phyloP scores from a whole-genome alignment of 2,888 invertebrate species.

The Diabrotica balteata region DNA sequence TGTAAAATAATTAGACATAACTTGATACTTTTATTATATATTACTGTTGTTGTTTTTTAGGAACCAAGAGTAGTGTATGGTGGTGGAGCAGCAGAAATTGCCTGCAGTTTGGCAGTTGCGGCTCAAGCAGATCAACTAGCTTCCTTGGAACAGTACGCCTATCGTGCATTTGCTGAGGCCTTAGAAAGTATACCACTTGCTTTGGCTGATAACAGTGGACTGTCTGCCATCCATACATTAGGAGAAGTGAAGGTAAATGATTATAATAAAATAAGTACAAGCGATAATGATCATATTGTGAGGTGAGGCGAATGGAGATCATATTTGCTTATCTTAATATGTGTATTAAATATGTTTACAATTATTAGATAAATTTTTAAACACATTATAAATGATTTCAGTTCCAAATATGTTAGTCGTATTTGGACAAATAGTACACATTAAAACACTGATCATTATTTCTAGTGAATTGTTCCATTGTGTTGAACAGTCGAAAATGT shows the following conservation, averaged over 20 bases:
- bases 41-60: slow-evolving; percentile 51
- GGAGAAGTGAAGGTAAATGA: slow-evolving; percentile 77
- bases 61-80: slow-evolving; percentile 92
- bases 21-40: neutral
- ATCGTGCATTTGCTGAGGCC: slow-evolving; percentile 94
- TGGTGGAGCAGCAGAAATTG: slow-evolving; percentile 95
- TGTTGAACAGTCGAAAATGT: too few relatives aligned
- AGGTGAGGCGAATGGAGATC: too few relatives aligned
- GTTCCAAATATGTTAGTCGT: too few relatives aligned
- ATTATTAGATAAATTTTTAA: too few relatives aligned
- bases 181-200: slow-evolving; percentile 94
- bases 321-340: too few relatives aligned
- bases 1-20: neutral
- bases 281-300: too few relatives aligned
- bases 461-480: too few relatives aligned
- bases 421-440: too few relatives aligned
- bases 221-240: slow-evolving; percentile 90
- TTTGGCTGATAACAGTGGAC: slow-evolving; percentile 94
- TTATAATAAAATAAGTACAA: too few relatives aligned
- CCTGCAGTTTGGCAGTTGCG: slow-evolving; percentile 91
- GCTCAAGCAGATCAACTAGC: slow-evolving; percentile 87
- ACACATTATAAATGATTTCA: too few relatives aligned
- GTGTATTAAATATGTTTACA: too few relatives aligned
- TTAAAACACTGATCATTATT: too few relatives aligned
- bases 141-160: slow-evolving; percentile 96